These are phyloP conservation scores for Molossus alvarezi DNA, from an alignment of 2,797 vertebrate species.

Conservation along the genomic window DNA sequence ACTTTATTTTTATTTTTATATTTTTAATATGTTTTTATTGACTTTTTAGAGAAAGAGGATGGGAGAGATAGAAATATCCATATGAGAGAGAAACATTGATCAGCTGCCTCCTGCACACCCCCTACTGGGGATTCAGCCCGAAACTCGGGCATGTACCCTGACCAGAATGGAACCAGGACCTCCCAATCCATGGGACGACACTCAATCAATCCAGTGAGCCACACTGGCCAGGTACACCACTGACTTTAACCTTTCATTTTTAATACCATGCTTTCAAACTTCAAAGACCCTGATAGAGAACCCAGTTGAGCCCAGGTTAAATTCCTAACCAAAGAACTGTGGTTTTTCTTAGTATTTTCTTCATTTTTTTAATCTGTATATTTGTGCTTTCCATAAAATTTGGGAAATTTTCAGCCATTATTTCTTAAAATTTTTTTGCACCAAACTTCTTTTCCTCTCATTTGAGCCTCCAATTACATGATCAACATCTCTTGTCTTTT, in stretches of 20 bases:
- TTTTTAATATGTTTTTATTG: too few species aligned
- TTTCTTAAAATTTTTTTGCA: not conserved
- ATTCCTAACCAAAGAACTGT: not conserved
- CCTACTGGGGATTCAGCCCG: too few species aligned
- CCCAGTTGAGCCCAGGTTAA: not conserved
- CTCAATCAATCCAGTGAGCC: too few species aligned
- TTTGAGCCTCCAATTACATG: not conserved
- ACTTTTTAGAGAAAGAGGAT: too few species aligned
- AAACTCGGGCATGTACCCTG: too few species aligned
- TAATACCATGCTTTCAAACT: not conserved
- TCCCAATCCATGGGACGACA: too few species aligned
- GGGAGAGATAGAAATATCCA: too few species aligned
- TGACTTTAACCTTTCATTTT: not conserved
- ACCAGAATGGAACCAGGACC: too few species aligned
- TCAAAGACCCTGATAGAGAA: not conserved
- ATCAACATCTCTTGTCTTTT: not conserved
- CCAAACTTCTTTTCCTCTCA: not conserved
- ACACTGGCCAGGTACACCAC: too few species aligned
- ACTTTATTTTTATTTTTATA: too few species aligned
- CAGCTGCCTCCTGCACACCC: too few species aligned
- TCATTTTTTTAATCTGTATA: not conserved
- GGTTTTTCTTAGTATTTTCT: slow-evolving; percentile 34
- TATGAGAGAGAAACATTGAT: too few species aligned
- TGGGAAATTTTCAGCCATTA: not conserved
- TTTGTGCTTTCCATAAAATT: slow-evolving; percentile 19